These are phyloP conservation scores for Parotia lawesii DNA, from an alignment of 2,113 vertebrate genomes.

Conservation along the genomic window DNA sequence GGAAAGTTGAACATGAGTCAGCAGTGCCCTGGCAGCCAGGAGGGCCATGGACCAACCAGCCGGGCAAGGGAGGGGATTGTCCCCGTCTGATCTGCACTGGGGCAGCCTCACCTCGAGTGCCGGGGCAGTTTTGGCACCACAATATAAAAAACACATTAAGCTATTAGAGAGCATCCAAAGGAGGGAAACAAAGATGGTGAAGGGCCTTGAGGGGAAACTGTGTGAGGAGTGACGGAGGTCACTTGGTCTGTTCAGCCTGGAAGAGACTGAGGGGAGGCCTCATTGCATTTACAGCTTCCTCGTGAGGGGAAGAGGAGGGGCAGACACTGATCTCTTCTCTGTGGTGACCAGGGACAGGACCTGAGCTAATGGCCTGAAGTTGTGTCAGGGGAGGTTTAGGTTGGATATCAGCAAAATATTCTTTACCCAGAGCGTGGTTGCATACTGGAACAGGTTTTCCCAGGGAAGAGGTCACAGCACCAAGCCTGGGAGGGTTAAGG, in stretches of 20 bases:
- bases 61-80: background rate
- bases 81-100: rapidly evolving
- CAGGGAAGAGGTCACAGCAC: background rate
- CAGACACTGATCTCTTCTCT: background rate
- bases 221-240: background rate
- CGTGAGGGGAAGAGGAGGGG: rapidly evolving
- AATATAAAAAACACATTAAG: background rate
- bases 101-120: rapidly evolving
- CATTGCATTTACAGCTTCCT: background rate
- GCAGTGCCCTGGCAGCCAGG: background rate
- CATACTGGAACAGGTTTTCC: background rate
- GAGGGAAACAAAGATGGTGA: background rate
- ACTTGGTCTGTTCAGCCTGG: background rate
- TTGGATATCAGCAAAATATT: background rate
- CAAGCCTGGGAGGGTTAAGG: background rate
- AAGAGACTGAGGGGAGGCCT: background rate
- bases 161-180: background rate
- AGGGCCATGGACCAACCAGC: rapidly evolving
- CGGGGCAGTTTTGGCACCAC: rapidly evolving
- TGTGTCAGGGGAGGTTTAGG: background rate
- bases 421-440: background rate
- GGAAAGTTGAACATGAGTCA: background rate
- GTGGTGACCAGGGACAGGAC: background rate
- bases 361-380: background rate
- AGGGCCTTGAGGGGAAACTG: rapidly evolving